These are phyloP conservation scores for Penaeus indicus DNA, from an alignment of 1,140 invertebrate genomes.

Conservation along the genomic window DNA sequence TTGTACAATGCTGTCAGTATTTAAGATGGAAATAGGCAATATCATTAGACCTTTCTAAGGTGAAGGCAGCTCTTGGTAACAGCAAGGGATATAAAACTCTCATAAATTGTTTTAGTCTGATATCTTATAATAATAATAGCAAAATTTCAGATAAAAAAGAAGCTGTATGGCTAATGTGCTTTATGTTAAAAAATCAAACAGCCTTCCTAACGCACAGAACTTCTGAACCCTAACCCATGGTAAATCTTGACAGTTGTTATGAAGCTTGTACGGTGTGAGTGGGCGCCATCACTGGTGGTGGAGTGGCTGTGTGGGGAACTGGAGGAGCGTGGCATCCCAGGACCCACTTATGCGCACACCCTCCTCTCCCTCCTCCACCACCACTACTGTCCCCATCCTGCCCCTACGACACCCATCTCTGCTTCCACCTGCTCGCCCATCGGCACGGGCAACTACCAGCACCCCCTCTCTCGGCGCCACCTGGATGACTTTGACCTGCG, in stretches of 20 bases:
- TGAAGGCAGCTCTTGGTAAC: no score
- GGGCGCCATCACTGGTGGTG: conserved; percentile 64
- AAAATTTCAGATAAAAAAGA: no score
- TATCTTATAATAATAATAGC: no score
- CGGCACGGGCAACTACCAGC: conserved; percentile 26
- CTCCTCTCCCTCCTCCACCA: conserved; percentile 66
- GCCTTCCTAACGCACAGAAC: no score
- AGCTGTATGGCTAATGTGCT: no score
- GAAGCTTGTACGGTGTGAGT: conserved; percentile 66
- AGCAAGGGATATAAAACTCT: no score
- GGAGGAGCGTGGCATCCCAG: conserved; percentile 64
- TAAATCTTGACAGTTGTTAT: conserved; percentile 61
- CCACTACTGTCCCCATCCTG: conserved; percentile 65
- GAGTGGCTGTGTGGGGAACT: conserved; percentile 66
- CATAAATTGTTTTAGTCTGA: no score
- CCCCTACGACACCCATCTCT: conserved; percentile 40
- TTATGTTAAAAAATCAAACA: no score
- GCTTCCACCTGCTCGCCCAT: conserved; percentile 29
- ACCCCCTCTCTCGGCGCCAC: conserved; percentile 49
- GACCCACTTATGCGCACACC: conserved; percentile 63
- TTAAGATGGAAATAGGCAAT: no score
- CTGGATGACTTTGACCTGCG: conserved; percentile 62
- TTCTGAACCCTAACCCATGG: no score
- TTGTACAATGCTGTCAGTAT: no score
- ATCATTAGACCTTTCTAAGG: no score